Base-by-base conservation (phyloP, 2,797 vertebrate species). In the Hypotaenidia okinawae region DNA sequence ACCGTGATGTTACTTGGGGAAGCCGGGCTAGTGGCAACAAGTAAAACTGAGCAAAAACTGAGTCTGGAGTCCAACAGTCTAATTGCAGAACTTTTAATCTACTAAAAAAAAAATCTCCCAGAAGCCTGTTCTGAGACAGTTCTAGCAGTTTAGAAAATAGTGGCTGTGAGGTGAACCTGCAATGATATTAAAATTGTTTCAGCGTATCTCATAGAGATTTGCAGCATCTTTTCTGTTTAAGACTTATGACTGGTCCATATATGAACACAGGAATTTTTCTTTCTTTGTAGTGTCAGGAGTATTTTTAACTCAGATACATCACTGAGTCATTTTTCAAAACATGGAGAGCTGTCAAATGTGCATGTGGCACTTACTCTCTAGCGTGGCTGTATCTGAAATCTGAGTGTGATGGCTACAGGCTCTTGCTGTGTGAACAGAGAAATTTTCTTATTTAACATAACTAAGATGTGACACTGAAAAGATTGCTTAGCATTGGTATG, bases 221-320 rank as follows among this genome's bases (percentile, higher is more conserved):
- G 13, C 16, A 30, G 1, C 2, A 45, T 61, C 2, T 77, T 70
- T 73, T 78, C 12, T 35, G 6, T 61, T 84, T 80, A 43, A 63
- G 87, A 33, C 9, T 74, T 77, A n/a, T 30, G 35, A n/a, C 47
- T 66, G 8, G 3, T 72, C 54, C 41, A 19, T 5, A 16, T 41
- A 21, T 3, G 24, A 61, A 27, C 18, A 41, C 4, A 2, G 1
- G 2, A 2, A 7, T 1, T 12, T 35, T 75, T 63, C 9, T 43
- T 59, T 58, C 16, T 64, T 1, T 82, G 13, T 51, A 16, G 18
- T 39, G 13, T 77, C 19, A 49, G 57, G n/a, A 61, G 23, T 41
- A 2, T 35, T 83, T 77, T 66, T 58, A 74, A 37, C 43, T 89
- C 8, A 2, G 37, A 16, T 62, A 3, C 3, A 9, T 43, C 28